A percentile compares a stretch with the other conserved stretches of the same genome.
Conservation (phyloP, 2,113 vertebrate genomes). For the Regulus satrapa region DNA sequence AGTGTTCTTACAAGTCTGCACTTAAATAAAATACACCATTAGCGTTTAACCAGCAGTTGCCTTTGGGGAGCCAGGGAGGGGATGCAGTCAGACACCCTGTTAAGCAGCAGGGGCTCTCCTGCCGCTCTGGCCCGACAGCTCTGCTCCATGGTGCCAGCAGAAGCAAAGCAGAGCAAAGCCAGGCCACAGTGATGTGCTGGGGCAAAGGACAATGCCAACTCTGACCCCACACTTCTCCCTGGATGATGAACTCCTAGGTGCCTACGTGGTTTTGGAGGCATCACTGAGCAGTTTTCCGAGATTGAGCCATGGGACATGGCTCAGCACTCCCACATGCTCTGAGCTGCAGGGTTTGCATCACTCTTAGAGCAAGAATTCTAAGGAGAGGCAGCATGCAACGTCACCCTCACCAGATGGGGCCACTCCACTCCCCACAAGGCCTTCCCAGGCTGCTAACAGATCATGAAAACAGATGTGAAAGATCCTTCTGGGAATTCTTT, state of each 20-base stretch:
- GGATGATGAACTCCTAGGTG: background rate
- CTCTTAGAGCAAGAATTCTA: background rate
- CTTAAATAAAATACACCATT: slow-evolving; percentile 74
- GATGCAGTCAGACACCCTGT: slow-evolving; percentile 1
- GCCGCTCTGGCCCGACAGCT: background rate
- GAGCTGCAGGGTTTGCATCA: background rate
- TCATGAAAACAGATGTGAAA: background rate
- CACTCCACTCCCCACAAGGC: background rate
- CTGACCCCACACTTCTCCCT: background rate
- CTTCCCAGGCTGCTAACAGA: background rate
- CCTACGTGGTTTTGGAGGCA: background rate
- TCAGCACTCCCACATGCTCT: background rate
- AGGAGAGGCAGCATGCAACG: background rate
- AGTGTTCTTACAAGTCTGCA: slow-evolving; percentile 75
- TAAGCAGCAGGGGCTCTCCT: background rate
- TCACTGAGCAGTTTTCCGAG: background rate
- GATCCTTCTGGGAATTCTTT: background rate
- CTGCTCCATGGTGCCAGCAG: background rate
- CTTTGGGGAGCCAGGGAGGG: slow-evolving; percentile 30
- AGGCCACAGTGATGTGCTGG: background rate
- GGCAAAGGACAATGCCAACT: background rate
- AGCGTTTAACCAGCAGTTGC: slow-evolving; percentile 77
- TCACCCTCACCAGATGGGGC: background rate
- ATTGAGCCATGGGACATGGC: background rate
- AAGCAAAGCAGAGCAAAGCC: slow-evolving; percentile 41